Evolutionary conservation across 2,888 invertebrate genomes (phyloP).

Genomic region (Tiliacea aurago): DNA sequence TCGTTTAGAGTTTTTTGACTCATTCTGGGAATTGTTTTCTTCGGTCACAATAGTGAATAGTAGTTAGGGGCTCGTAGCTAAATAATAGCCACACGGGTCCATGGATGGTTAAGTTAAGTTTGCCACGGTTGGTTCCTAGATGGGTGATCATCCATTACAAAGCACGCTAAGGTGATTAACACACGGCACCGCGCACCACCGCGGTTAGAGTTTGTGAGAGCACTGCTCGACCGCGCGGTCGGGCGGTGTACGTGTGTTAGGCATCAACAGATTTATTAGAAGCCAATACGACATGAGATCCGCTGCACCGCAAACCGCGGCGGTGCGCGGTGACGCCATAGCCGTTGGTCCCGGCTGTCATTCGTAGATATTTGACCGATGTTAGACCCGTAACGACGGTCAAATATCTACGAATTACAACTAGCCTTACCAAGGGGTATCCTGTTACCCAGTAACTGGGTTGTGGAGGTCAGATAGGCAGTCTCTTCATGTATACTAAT

Average conservation of each 20-base stretch:
- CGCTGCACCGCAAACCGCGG: no score
- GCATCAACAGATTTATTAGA: no score
- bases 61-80: neutral
- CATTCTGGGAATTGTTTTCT: constrained; percentile 1
- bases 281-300: no score
- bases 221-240: no score
- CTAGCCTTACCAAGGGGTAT: neutral
- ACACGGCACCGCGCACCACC: no score
- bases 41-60: neutral
- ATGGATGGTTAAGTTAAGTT: neutral
- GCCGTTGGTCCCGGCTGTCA: neutral
- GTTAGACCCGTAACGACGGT: no score
- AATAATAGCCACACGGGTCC: neutral
- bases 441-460: neutral
- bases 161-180: neutral
- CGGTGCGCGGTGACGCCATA: no score
- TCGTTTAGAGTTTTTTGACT: constrained; percentile 9
- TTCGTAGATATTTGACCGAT: neutral
- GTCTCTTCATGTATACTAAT: neutral
- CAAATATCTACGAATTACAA: no score
- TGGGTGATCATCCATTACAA: neutral
- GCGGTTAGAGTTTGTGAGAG: no score
- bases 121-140: neutral
- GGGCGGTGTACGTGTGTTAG: no score
- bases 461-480: neutral